A percentile compares a stretch with the other conserved stretches of the same genome.
Conservation (phyloP, 2,797 vertebrate genomes). For the Anguilla megastoma region DNA sequence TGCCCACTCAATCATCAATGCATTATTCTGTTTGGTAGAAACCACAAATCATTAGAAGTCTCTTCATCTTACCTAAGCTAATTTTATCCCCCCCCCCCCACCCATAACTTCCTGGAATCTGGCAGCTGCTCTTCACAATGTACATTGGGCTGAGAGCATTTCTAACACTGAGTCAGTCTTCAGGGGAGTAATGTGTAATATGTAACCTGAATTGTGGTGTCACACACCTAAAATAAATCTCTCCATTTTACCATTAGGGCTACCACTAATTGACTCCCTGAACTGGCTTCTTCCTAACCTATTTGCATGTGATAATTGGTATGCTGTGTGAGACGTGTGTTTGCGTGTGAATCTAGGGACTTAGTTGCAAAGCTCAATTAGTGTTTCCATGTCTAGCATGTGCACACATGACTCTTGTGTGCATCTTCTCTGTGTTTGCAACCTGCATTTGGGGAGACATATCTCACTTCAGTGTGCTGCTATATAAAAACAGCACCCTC, state of each 20-base stretch:
- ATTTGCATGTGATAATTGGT: slow-evolving; percentile 28
- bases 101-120: not conserved
- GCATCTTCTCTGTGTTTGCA: not conserved
- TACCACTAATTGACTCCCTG: not conserved
- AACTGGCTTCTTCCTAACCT: slow-evolving; percentile 10
- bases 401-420: slow-evolving; percentile 6
- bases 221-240: not conserved
- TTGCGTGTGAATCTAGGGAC: slow-evolving; percentile 1
- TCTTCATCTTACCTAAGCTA: not conserved
- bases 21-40: not conserved
- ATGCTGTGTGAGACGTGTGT: not conserved
- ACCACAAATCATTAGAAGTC: not conserved
- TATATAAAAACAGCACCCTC: not conserved
- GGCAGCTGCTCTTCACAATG: not conserved
- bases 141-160: not conserved
- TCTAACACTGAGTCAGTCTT: slow-evolving; percentile 7
- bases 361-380: not conserved
- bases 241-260: not conserved
- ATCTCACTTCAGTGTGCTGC: not conserved
- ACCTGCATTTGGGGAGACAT: not conserved
- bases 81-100: not conserved
- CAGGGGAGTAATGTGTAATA: not conserved
- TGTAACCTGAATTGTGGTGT: not conserved
- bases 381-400: slow-evolving; percentile 18
- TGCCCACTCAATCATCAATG: not conserved